Base-by-base conservation (phyloP, 2,888 invertebrate genomes). In the Eristalis arbustorum region DNA sequence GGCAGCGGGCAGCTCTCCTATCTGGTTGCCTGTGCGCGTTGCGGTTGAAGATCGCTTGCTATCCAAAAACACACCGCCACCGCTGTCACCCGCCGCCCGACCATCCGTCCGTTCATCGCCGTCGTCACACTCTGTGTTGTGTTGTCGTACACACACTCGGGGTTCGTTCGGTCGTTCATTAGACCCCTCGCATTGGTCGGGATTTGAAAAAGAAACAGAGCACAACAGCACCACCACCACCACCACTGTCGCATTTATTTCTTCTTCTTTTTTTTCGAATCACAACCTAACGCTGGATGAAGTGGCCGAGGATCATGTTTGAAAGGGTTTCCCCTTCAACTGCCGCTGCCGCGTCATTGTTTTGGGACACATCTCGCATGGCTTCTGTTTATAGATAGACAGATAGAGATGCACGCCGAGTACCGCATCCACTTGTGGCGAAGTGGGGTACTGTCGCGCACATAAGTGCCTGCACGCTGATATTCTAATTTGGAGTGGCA, bases 261-360 rank as follows among this genome's bases (percentile, higher is more conserved):
- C n/a, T 42, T 42, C n/a, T 42, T n/a, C 4, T 31, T 31, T 42
- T 11, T 18, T 18, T 8, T 49, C 8, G 49, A 18, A 49, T 49
- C 49, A 76, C 61, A 68, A 62, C 77, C 85, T 82, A 85, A 85
- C 73, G 66, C 69, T 56, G 66, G 77, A 78, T 77, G 56, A 31
- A 81, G 76, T 82, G 63, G 77, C 61, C 66, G 49, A 77, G 77
- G 82, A 71, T 78, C 83, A 49, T 49, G 42, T 74, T 78, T 84
- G 64, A 69, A 81, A 85, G 77, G 63, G 64, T 82, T 82, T 18
- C 49, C 49, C 49, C 56, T 73, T 13, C 59, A 28, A 25, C 14
- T 28, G 23, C 42, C 40, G 18, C 63, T 42, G 74, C 74, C 40
- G 25, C 14, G 40, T 56, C 6, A 49, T 67, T 56, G 67, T 73